A percentile compares a stretch with the other conserved stretches of the same genome.
These are phyloP conservation scores for Stegophylla sp. DNA, from an alignment of 2,888 invertebrate genomes.

Conservation along the genomic window DNA sequence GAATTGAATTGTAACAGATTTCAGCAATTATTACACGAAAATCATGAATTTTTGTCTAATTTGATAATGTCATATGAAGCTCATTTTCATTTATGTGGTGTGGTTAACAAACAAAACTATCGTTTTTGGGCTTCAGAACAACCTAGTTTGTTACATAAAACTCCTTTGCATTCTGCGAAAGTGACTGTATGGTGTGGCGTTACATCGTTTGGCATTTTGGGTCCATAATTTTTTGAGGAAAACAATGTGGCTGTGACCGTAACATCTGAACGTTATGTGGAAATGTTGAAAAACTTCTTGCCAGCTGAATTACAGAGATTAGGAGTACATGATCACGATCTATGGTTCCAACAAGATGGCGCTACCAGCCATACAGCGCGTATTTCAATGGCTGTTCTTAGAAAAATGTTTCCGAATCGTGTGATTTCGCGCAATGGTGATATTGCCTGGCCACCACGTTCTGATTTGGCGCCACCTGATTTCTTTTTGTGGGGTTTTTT, in stretches of 20 bases:
- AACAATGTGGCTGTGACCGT: not conserved
- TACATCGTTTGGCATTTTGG: too few species aligned
- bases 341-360: conserved; percentile 60
- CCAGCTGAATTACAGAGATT: not conserved
- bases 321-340: conserved; percentile 7
- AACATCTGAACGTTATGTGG: conserved; percentile 20
- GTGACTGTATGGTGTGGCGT: too few species aligned
- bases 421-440: conserved; percentile 60
- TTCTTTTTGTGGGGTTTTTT: conserved; percentile 61
- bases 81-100: conserved; percentile 44
- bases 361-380: conserved; percentile 60
- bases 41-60: conserved; percentile 19
- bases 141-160: too few species aligned
- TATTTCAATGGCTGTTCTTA: conserved; percentile 55
- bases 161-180: too few species aligned
- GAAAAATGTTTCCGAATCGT: conserved; percentile 60
- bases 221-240: not conserved
- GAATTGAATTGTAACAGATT: conserved; percentile 38
- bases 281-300: conserved; percentile 2
- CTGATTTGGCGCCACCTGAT: conserved; percentile 60
- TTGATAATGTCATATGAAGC: conserved; percentile 36
- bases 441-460: conserved; percentile 60
- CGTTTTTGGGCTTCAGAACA: too few species aligned
- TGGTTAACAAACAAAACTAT: too few species aligned
- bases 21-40: conserved; percentile 11